Evolutionary conservation across 2,113 vertebrate species (phyloP), one percentile per base, ranked within the genome.

Genomic region (Strigops habroptila): DNA sequence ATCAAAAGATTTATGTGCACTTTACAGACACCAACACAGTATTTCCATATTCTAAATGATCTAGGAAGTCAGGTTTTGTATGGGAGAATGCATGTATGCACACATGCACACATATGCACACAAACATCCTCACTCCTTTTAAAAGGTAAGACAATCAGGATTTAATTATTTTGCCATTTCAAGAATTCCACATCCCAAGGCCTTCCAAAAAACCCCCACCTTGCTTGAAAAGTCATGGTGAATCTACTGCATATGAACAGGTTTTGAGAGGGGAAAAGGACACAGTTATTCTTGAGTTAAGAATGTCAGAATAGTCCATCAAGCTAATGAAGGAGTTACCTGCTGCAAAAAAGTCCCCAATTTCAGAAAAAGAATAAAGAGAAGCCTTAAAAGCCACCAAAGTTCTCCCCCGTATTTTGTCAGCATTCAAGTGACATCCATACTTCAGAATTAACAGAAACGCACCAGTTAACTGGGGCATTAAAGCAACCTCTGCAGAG

Each of bases 281-380:
- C 82, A 77, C 16, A 49, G 59, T 41, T 69, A 62, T 69, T 82
- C 57, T n/a, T 37, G 31, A 95, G 35, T 74, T 91, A 84, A 91
- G 88, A 96, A 94, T 85, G 92, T 85, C 95, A 92, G 81, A 93
- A 80, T 6, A 91, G 57, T 93, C 88, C 43, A 79, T 87, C 90
- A 53, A 91, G 52, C 62, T 96, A 94, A 92, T 55, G 90, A 95
- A 96, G 55, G 77, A 48, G 18, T n/a, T 94, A 33, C 22, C n/a
- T 43, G 41, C 74, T 46, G 31, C 52, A 78, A 91, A 82, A 73
- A 79, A 69, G 43, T 63, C 17, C 37, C 27, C 0, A 0, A 9
- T 49, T 91, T 91, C 55, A 93, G 49, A 84, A 71, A 81, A 88
- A 67, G 3, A 49, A 48, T 46, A 68, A 35, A 76, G 69, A 90